Base-by-base conservation (phyloP, 2,888 invertebrate genomes). In the Dusona sp. region DNA sequence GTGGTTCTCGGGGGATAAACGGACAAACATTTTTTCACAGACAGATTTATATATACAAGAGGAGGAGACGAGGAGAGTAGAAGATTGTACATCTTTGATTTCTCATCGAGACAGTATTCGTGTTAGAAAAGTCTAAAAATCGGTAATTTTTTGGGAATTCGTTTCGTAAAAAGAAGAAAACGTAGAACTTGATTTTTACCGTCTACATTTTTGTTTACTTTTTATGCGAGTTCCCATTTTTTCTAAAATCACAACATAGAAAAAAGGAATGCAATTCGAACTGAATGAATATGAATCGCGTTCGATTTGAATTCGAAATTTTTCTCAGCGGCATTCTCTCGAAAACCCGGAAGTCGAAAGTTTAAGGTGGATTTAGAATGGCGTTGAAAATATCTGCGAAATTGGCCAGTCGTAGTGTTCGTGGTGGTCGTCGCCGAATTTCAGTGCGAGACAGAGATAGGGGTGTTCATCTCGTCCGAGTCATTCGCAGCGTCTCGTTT, bases 331-430 rank as follows among this genome's bases (percentile, higher is more conserved):
- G 19, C 22, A n/a, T 45, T 13, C 19, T 51, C 79, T 11, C 77
- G 61, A 57, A 77, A 77, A 77, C 86, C 86, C 86, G 86, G 83
- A 86, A 86, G 83, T 86, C 68, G 57, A 80, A 83, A 84, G 83
- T 83, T 72, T 72, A 67, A 80, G 54, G 80, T 77, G 78, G 84
- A 84, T 84, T 83, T 83, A 86, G 80, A 80, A 74, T 61, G 78
- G 51, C 78, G 64, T 29, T 77, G 65, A 79, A 83, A 83, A 77
- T 77, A 80, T 68, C 80, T 73, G 29, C 73, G 79, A 83, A 86
- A 86, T 83, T 83, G 80, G 77, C 78, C 38, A 65, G 65, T 67
- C 79, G 70, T 73, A 75, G 79, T 77, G 25, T 16, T 61, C 54
- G 67, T 54, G 38, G 74, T 74, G 73, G 64, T 74, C 73, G 79